Evolutionary conservation across 2,797 vertebrate genomes (phyloP), one percentile per base, ranked within the genome.

Genomic region (Labeo calbasu): DNA sequence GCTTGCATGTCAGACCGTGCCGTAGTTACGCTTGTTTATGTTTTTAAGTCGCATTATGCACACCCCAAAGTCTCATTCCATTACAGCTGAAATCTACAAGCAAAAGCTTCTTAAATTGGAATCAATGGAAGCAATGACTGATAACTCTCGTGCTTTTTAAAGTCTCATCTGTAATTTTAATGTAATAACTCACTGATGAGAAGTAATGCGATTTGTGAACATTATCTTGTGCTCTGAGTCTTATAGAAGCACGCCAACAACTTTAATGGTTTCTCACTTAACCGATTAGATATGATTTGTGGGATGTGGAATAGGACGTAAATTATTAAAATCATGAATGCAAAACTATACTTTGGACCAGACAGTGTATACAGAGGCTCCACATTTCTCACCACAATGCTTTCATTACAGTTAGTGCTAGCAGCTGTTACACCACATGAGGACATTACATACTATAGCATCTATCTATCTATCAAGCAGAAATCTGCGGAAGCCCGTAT

Each of bases 281-380:
- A 53, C 19, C 1, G 46, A 40, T 79, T 80, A 40, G 19, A 79
- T 40, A 17, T 43, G 50, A 55, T 80, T 80, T 80, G n/a, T 43
- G 50, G 50, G 78, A 69, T 70, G 48, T 36, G 78, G 50, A 69
- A 80, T 53, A 80, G 40, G 5, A 28, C 40, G 48, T 77, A 0
- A 78, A 78, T 48, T 50, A 50, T 78, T 78, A 65, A 78, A 77
- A 61, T 17, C 36, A 10, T 12, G 1, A 78, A 50, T 50, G 6
- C 23, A 32, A 78, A 78, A 13, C 23, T 65, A 28, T 65, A 78
- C 43, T 65, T 32, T 19, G 23, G 76, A 63, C 17, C 43, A 78
- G 59, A 78, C 43, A 78, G 15, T 59, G 32, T 43, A 59, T 25
- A 46, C 8, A 59, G 23, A 48, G 76, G 9, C 76, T 77, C 57